These are phyloP conservation scores for Brachyptera risi DNA, from an alignment of 2,888 invertebrate genomes.

Conservation along the genomic window DNA sequence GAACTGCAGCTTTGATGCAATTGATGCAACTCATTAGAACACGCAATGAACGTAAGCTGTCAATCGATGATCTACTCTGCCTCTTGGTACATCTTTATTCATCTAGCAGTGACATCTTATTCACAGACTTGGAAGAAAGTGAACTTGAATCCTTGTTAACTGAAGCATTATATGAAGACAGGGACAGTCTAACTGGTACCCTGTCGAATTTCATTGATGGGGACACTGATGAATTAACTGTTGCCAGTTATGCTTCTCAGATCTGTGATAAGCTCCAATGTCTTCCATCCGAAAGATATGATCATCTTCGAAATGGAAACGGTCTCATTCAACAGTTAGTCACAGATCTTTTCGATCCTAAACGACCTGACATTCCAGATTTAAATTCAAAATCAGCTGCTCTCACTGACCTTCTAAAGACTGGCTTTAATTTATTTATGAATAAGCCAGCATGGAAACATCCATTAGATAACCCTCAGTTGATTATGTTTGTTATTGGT, in stretches of 20 bases:
- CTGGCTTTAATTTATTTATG: conserved; percentile 61
- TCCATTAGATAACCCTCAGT: conserved; percentile 59
- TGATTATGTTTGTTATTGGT: conserved; percentile 62
- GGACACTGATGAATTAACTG: not conserved
- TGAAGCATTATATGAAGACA: conserved; percentile 56
- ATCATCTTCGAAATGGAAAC: conserved; percentile 1
- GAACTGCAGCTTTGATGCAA: conserved; percentile 55
- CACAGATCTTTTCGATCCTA: conserved; percentile 55
- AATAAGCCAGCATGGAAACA: conserved; percentile 51
- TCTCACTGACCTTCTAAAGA: conserved; percentile 51
- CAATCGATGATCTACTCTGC: conserved; percentile 55
- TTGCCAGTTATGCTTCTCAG: not conserved
- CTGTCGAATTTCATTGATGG: conserved; percentile 1
- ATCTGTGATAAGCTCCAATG: conserved; percentile 8
- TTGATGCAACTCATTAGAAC: conserved; percentile 55
- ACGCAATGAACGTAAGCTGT: conserved; percentile 50
- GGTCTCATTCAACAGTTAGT: conserved; percentile 56
- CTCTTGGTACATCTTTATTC: conserved; percentile 59
- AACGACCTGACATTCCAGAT: conserved; percentile 56
- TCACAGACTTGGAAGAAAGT: conserved; percentile 51
- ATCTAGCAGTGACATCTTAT: conserved; percentile 53
- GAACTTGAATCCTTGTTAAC: conserved; percentile 49
- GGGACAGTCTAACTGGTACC: conserved; percentile 11
- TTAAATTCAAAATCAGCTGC: conserved; percentile 55
- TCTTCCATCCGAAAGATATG: not conserved